Evolutionary conservation across 2,888 invertebrate species (phyloP).

Genomic region (Eristalis tenax): DNA sequence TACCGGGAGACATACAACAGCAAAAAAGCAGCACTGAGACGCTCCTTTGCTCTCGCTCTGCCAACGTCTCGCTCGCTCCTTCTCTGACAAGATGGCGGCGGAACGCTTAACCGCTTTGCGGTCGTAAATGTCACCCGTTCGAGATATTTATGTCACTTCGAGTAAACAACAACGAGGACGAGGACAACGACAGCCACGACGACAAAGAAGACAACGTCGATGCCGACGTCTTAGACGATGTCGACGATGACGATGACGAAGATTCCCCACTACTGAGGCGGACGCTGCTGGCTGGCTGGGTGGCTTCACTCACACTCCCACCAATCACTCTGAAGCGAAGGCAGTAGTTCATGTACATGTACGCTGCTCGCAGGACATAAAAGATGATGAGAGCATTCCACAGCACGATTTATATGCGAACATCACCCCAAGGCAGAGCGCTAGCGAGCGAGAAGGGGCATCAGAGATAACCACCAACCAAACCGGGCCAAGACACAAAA

Average conservation of each 20-base stretch:
- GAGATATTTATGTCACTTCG: constrained; percentile 71
- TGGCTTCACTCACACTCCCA: background rate
- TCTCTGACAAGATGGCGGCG: constrained; percentile 17
- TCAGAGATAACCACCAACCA: constrained; percentile 9
- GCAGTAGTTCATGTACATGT: constrained; percentile 65
- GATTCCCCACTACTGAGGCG: background rate
- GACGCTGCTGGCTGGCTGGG: background rate
- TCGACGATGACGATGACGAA: constrained; percentile 9
- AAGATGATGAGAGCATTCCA: constrained; percentile 70
- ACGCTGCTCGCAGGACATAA: constrained; percentile 63
- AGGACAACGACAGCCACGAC: constrained; percentile 19
- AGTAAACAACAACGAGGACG: constrained; percentile 58
- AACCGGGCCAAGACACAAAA: constrained; percentile 41
- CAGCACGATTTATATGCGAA: constrained; percentile 59
- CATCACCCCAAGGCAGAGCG: background rate
- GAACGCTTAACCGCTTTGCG: constrained; percentile 70
- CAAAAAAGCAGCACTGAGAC: constrained; percentile 21
- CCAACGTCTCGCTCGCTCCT: constrained; percentile 18
- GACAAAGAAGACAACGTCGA: background rate
- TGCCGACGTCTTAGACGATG: constrained; percentile 24
- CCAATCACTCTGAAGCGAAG: constrained; percentile 69
- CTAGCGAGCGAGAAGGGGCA: background rate
- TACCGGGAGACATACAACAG: constrained; percentile 7
- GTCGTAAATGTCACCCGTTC: constrained; percentile 72
- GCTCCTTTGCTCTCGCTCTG: constrained; percentile 15